Conservation (phyloP, 2,113 vertebrate genomes). For the Sylvicapra grimmia region DNA sequence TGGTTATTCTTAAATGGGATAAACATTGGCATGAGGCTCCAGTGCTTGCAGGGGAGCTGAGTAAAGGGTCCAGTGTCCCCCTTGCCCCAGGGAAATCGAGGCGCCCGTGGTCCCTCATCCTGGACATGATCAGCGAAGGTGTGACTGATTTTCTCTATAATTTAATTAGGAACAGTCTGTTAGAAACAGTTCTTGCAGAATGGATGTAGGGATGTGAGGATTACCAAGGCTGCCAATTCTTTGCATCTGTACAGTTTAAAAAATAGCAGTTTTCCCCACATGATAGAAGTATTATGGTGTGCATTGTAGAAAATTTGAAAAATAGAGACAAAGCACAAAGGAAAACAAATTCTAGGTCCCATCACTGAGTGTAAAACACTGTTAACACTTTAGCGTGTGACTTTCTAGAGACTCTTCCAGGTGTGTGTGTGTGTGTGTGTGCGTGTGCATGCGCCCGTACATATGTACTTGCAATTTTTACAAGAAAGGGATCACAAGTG, state of each 20-base stretch:
- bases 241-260: neutral
- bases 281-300: neutral
- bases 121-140: neutral
- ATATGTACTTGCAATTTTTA: neutral
- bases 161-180: neutral
- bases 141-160: neutral
- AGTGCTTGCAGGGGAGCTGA: neutral
- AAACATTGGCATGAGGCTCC: conserved; percentile 14
- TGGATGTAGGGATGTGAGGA: neutral
- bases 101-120: neutral
- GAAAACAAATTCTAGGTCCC: neutral
- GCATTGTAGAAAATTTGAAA: neutral
- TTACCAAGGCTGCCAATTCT: neutral
- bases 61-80: rapidly evolving
- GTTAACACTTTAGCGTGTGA: neutral
- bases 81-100: neutral
- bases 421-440: too few species aligned
- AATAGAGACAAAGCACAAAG: neutral
- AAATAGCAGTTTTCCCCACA: neutral
- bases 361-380: neutral
- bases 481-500: neutral
- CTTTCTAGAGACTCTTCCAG: neutral
- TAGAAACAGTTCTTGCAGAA: neutral
- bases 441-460: rapidly evolving
- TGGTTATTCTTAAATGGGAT: conserved; percentile 73